Evolutionary conservation across 2,113 vertebrate species (phyloP).

Genomic region (Gasterosteus nipponicus): DNA sequence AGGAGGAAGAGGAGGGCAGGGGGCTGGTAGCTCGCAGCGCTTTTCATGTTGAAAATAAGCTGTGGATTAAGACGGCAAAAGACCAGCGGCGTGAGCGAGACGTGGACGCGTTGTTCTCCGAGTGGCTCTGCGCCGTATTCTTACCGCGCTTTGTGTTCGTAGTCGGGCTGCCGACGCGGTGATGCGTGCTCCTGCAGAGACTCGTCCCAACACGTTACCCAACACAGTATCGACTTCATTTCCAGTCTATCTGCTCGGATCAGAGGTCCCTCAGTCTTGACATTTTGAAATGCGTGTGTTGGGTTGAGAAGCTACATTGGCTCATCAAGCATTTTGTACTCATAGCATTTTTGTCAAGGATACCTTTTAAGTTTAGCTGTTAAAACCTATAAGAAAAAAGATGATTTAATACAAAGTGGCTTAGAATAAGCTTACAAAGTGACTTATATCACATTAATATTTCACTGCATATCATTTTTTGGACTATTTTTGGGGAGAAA

Average conservation of each 20-base stretch:
- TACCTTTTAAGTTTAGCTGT: neutral
- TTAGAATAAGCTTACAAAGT: neutral
- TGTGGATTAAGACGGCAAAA: constrained; percentile 38
- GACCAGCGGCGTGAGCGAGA: constrained; percentile 13
- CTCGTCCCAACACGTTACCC: neutral
- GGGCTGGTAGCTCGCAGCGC: constrained; percentile 7
- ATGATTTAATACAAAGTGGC: neutral
- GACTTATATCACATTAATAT: neutral
- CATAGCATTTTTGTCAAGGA: neutral
- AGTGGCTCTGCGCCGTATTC: neutral
- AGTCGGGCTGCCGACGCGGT: neutral
- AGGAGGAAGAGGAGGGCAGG: neutral
- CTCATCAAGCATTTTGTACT: neutral
- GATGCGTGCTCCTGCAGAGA: constrained; percentile 3
- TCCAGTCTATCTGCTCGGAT: neutral
- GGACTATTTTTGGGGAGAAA: neutral
- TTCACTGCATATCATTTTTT: neutral
- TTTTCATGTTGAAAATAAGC: constrained; percentile 61
- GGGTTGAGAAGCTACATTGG: neutral
- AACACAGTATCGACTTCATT: neutral
- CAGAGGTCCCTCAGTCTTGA: neutral
- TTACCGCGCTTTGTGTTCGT: constrained; percentile 5
- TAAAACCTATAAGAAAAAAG: neutral
- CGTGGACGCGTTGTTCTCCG: constrained; percentile 41
- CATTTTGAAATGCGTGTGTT: neutral